Evolutionary conservation across 2,113 vertebrate genomes (phyloP).

Genomic region (Orthonyx spaldingii): DNA sequence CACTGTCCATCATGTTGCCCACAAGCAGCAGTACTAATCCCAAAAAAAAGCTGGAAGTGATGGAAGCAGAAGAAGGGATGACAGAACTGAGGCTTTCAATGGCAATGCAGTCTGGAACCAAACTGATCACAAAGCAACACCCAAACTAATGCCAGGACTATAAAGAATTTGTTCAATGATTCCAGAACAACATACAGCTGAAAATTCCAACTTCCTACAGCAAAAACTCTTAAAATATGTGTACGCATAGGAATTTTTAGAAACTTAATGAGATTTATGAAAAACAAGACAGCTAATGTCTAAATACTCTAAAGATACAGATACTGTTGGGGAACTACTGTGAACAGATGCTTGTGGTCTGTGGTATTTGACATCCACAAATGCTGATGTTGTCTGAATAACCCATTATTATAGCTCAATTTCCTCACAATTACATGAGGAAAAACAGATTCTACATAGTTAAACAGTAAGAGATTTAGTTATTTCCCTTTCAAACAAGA

Average conservation of each 20-base stretch:
- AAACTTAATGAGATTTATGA: not conserved
- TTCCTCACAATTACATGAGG: not conserved
- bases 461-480: not conserved
- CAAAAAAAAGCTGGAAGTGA: not conserved
- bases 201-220: not conserved
- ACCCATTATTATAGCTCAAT: not conserved
- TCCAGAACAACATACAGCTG: not conserved
- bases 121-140: not conserved
- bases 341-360: not conserved
- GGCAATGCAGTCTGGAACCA: not conserved
- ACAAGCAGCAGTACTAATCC: not conserved
- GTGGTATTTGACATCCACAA: not conserved
- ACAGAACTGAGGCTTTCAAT: not conserved
- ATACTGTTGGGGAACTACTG: not conserved
- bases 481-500: not conserved
- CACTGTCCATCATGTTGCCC: not conserved
- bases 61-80: not conserved
- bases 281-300: not conserved
- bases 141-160: not conserved
- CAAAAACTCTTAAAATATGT: not conserved
- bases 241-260: not conserved
- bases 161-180: not conserved
- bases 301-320: not conserved
- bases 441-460: not conserved
- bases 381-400: not conserved